Base-by-base conservation (phyloP, 1,140 invertebrate genomes). In the Tetramorium simillimum region DNA sequence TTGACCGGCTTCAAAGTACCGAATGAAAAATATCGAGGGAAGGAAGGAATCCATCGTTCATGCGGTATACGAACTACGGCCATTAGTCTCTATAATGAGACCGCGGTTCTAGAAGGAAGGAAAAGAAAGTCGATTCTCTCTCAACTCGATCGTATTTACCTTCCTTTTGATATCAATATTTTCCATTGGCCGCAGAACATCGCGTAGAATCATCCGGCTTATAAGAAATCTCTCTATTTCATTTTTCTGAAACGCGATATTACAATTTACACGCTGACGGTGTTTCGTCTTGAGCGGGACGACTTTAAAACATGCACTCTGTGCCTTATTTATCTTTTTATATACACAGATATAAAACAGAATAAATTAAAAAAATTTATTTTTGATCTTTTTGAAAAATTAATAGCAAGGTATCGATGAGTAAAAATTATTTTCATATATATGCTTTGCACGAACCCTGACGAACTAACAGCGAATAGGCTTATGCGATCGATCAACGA, bases 51-150 rank as follows among this genome's bases (percentile, higher is more conserved):
- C 33, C 28, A 49, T 84, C 67, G 43, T 60, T 73, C 51, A 60
- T 60, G 24, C 40, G 24, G 12, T 60, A 65, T 53, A 60, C 24
- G 43, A 84, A 73, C 69, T 33, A 21, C 69, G 16, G 14, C 80
- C 69, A 60, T 84, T 84, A 84, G 80, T 84, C 67, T 75, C n/a
- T 75, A 62, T 75, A 84, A 84, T 75, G 69, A 82, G 67, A 84
- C 40, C 53, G 24, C 69, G 56, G 14, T 49, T 75, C 40, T 18
- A 16, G 24, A 43, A 60, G 7, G 37, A 46, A 75, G 28, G 24
- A 60, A 33, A 60, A 73, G 56, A 60, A 84, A 84, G 14, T 62
- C 56, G 43, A 75, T 73, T 84, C 40, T 46, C 51, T 58, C 51
- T 58, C 67, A 24, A 43, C 18, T 73, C 28, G 43, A 75, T 84